These are phyloP conservation scores for Mamestra configurata DNA, from an alignment of 1,140 invertebrate species.

Conservation along the genomic window DNA sequence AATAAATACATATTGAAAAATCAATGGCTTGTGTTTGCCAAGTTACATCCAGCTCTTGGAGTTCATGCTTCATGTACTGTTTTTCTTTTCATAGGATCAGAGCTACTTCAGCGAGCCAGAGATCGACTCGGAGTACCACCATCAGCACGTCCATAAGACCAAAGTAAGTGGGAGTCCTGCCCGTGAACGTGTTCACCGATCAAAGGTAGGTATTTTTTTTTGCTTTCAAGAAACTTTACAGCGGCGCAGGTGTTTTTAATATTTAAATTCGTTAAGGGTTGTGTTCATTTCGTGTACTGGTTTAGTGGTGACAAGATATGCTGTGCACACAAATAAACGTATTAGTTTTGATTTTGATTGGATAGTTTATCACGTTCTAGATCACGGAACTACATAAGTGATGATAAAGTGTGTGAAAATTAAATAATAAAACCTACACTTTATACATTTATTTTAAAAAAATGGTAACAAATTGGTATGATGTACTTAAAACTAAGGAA, in stretches of 20 bases:
- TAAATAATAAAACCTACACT: conserved; percentile 21
- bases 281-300: too few species aligned
- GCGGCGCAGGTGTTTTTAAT: too few species aligned
- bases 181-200: not conserved
- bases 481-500: conserved; percentile 58
- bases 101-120: conserved; percentile 98
- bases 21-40: too few species aligned
- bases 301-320: too few species aligned
- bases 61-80: not conserved
- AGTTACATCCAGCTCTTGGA: too few species aligned
- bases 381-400: too few species aligned
- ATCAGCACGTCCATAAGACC: conserved; percentile 97
- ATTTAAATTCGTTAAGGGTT: too few species aligned
- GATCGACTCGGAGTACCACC: conserved; percentile 97
- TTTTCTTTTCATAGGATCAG: conserved; percentile 90
- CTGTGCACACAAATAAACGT: too few species aligned
- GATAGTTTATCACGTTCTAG: not conserved
- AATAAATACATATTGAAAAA: too few species aligned
- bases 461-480: conserved; percentile 68
- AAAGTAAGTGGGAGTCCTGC: conserved; percentile 91
- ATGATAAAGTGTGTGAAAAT: not conserved
- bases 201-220: not conserved
- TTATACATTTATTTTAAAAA: conserved; percentile 60
- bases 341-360: too few species aligned
- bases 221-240: too few species aligned